Evolutionary conservation across 35 echinoderm and acorn worm genomes (phyloP).

Genomic region (Apostichopus japonicus): DNA sequence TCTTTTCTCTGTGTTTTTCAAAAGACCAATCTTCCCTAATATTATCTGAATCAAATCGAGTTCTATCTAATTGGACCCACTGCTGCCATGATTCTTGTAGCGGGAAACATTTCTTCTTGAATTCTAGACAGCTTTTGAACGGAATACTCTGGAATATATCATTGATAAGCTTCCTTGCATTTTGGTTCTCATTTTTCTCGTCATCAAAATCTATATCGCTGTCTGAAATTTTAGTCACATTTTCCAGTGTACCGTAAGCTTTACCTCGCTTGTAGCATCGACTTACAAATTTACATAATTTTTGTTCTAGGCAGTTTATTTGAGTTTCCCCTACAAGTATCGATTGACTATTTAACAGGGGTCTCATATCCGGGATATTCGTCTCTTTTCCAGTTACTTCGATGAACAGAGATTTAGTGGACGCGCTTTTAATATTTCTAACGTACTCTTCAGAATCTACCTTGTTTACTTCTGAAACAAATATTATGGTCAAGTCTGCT

Average conservation of each 20-base stretch:
- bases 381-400: not conserved
- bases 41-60: not conserved
- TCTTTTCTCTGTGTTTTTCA: not conserved
- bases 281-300: no score
- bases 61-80: slow-evolving; percentile 36
- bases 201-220: no score
- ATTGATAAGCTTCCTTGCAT: no score
- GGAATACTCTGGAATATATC: not conserved
- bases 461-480: not conserved
- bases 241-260: no score
- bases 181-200: no score
- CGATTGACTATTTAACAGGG: no score
- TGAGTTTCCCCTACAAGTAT: no score
- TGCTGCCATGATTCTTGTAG: not conserved
- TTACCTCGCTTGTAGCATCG: no score
- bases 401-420: not conserved
- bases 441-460: not conserved
- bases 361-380: not conserved
- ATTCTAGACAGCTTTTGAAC: not conserved
- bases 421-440: not conserved
- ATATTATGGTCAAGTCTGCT: not conserved
- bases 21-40: slow-evolving; percentile 22
- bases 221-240: no score
- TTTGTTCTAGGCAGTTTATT: no score
- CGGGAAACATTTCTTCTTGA: slow-evolving; percentile 6